A percentile compares a stretch with the other conserved stretches of the same genome.
phyloP scores from a whole-genome alignment of 2,113 vertebrate genomes.

The Pyrgilauda ruficollis region DNA sequence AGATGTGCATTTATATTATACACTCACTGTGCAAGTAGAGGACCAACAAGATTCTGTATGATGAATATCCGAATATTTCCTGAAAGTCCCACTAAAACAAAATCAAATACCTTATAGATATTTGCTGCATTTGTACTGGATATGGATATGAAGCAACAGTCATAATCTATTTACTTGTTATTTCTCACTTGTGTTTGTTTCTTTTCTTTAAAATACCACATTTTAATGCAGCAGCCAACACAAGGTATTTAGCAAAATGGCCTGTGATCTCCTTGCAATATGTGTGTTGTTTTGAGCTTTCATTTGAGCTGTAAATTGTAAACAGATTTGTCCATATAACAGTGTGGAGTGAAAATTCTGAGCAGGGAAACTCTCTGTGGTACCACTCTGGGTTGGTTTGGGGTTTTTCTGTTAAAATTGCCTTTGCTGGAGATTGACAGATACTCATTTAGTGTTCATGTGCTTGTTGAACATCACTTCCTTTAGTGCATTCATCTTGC shows the following conservation, averaged over 20 bases:
- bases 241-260: not conserved
- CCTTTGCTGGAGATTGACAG: not conserved
- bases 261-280: not conserved
- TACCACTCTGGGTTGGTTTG: not conserved
- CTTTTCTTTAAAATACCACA: not conserved
- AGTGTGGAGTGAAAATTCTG: not conserved
- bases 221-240: not conserved
- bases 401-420: not conserved
- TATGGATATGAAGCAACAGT: not conserved
- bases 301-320: not conserved
- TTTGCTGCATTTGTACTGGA: not conserved
- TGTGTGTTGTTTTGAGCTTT: not conserved
- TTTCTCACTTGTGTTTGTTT: not conserved
- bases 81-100: not conserved
- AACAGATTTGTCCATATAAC: not conserved
- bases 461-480: not conserved
- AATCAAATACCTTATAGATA: not conserved
- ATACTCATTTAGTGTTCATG: not conserved
- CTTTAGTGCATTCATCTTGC: not conserved
- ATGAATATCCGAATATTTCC: not conserved
- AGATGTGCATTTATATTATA: not conserved
- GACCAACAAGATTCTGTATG: not conserved
- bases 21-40: not conserved
- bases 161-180: not conserved
- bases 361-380: not conserved